These are phyloP conservation scores for Tipula confusa DNA, from an alignment of 2,888 invertebrate genomes.

Conservation along the genomic window DNA sequence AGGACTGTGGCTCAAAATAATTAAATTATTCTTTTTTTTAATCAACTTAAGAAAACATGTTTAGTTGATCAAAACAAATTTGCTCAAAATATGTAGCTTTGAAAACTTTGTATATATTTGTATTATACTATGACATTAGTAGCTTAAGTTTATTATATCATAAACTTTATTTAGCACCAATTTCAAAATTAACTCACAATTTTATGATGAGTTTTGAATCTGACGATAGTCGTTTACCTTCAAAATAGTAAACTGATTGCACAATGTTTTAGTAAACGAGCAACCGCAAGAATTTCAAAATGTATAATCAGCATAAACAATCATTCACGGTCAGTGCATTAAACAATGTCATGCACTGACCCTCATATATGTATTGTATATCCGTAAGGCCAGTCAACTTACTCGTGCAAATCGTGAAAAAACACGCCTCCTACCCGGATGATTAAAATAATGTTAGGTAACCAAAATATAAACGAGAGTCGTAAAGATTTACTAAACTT, in stretches of 20 bases:
- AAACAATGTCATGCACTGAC: background rate
- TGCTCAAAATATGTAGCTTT: too few relatives aligned
- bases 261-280: background rate
- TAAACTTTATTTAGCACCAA: too few relatives aligned
- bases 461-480: background rate
- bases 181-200: too few relatives aligned
- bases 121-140: too few relatives aligned
- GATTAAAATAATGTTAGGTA: background rate
- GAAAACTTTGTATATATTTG: too few relatives aligned
- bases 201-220: too few relatives aligned
- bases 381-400: background rate
- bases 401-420: background rate
- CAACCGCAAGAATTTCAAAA: background rate
- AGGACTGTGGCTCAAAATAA: too few relatives aligned
- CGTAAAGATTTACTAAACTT: background rate
- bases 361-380: background rate
- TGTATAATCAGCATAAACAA: background rate
- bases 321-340: background rate
- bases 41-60: too few relatives aligned
- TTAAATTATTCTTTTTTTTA: too few relatives aligned
- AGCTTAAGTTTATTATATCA: too few relatives aligned
- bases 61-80: too few relatives aligned
- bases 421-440: background rate
- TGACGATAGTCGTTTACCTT: background rate
- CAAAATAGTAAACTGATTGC: background rate